phyloP scores from a whole-genome alignment of 1,140 invertebrate species.

The Heliothis virescens region DNA sequence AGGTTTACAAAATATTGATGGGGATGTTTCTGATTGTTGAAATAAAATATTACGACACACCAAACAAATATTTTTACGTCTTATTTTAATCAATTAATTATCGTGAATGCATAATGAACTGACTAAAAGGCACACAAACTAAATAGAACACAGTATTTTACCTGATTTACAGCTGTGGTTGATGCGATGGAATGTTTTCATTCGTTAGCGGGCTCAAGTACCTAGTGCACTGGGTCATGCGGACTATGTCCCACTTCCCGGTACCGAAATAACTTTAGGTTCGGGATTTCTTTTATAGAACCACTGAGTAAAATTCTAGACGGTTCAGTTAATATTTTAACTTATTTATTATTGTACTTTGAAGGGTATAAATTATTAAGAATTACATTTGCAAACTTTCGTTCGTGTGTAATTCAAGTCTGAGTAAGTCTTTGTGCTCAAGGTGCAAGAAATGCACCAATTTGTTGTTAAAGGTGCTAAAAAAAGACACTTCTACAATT shows the following conservation, averaged over 20 bases:
- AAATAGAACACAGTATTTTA: conserved; percentile 10
- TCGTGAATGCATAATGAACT: background rate
- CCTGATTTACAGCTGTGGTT: conserved; percentile 37
- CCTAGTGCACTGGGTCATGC: conserved; percentile 61
- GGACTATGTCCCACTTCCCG: conserved; percentile 48
- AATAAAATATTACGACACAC: background rate
- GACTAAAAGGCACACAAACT: background rate
- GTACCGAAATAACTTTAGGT: conserved; percentile 62
- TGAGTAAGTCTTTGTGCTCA: too few species aligned
- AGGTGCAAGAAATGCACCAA: too few species aligned
- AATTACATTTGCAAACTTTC: too few species aligned
- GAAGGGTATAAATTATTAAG: too few species aligned
- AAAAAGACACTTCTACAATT: too few species aligned
- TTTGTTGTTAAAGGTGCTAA: too few species aligned
- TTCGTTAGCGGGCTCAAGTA: conserved; percentile 67
- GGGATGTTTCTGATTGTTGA: too few species aligned
- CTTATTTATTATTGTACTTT: too few species aligned
- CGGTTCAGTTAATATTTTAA: background rate
- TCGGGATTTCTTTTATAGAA: conserved; percentile 26
- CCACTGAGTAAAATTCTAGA: background rate
- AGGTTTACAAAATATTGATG: too few species aligned
- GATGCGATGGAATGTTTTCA: conserved; percentile 57
- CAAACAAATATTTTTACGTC: background rate
- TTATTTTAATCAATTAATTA: background rate
- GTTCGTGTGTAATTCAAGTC: too few species aligned